Conservation (phyloP, 2,888 invertebrate genomes). For the Perizoma affinitatum region DNA sequence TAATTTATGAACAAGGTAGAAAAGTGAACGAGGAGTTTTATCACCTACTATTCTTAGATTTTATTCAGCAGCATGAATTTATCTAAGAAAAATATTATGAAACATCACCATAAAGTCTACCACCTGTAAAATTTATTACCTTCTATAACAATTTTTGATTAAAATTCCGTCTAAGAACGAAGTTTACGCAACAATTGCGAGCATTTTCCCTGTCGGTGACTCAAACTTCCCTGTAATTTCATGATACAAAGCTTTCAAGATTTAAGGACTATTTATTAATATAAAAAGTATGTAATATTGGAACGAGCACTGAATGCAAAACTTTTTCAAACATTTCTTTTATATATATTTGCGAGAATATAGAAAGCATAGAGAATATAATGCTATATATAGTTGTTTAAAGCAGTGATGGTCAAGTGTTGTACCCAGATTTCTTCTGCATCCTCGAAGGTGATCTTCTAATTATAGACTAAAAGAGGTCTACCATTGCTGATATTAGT, state of each 20-base stretch:
- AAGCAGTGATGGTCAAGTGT: too few species aligned
- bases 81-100: slow-evolving; percentile 10
- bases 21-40: too few species aligned
- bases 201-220: slow-evolving; percentile 39
- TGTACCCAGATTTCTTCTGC: too few species aligned
- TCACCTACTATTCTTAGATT: not conserved
- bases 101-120: slow-evolving; percentile 21
- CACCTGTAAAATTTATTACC: slow-evolving; percentile 41
- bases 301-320: slow-evolving; percentile 12
- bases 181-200: slow-evolving; percentile 42
- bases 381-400: too few species aligned
- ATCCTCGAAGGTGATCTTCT: too few species aligned
- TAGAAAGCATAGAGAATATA: too few species aligned
- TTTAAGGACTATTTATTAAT: slow-evolving; percentile 30
- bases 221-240: slow-evolving; percentile 40
- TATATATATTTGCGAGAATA: slow-evolving; percentile 19
- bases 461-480: too few species aligned
- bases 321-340: slow-evolving; percentile 32
- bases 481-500: too few species aligned
- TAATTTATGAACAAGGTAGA: too few species aligned
- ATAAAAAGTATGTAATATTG: slow-evolving; percentile 9
- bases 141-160: slow-evolving; percentile 42
- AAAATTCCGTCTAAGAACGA: slow-evolving; percentile 40
- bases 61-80: not conserved
- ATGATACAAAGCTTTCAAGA: slow-evolving; percentile 38